Conservation (phyloP, 2,797 vertebrate genomes). For the Dallia pectoralis region DNA sequence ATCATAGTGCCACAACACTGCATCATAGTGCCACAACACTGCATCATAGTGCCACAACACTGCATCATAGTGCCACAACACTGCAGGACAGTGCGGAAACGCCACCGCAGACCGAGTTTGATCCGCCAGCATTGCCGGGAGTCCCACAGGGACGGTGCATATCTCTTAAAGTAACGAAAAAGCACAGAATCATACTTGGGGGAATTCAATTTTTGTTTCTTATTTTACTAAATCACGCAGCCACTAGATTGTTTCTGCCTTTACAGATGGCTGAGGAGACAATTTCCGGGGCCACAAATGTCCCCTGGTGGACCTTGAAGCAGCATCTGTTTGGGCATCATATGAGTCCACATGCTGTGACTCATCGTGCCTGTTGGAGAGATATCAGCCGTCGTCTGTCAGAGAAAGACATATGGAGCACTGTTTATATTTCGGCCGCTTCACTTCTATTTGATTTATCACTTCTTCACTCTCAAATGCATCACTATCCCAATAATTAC, state of each 20-base stretch:
- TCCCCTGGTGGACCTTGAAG: slow-evolving; percentile 4
- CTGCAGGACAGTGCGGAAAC: no score
- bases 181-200: background rate
- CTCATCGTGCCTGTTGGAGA: background rate
- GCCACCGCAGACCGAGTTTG: no score
- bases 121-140: no score
- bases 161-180: background rate
- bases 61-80: no score
- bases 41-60: no score
- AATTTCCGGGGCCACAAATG: slow-evolving; percentile 1
- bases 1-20: no score
- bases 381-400: background rate
- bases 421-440: background rate
- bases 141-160: no score
- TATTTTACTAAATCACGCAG: slow-evolving; percentile 1
- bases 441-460: background rate
- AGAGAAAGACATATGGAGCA: background rate
- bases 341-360: background rate
- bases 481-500: background rate
- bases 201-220: background rate
- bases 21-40: no score
- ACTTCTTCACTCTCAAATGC: no score
- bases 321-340: slow-evolving; percentile 4
- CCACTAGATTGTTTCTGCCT: background rate
- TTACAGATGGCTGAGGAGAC: slow-evolving; percentile 1